Conservation (phyloP, 2,888 invertebrate species). For the Acanthosepion lycidas region DNA sequence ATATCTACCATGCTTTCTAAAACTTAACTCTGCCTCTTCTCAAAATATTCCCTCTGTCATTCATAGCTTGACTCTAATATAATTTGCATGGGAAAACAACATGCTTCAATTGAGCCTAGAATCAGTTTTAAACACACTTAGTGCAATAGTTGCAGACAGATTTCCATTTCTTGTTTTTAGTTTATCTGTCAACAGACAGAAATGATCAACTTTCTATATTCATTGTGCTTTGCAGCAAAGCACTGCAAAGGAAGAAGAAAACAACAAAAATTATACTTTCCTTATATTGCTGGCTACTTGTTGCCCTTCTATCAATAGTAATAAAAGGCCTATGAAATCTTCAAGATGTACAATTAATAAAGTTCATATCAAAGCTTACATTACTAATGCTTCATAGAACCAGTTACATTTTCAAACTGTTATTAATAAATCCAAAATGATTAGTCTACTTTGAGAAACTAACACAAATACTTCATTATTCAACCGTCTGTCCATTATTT, state of each 20-base stretch:
- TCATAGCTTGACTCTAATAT: constrained; percentile 13
- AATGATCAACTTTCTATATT: neutral
- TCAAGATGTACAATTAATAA: neutral
- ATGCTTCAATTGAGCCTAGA: constrained; percentile 1
- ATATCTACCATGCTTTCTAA: neutral
- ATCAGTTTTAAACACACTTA: neutral
- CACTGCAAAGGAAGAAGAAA: neutral
- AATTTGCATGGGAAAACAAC: constrained; percentile 3
- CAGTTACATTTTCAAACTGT: neutral
- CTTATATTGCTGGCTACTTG: neutral
- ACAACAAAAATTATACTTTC: neutral
- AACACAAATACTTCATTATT: neutral
- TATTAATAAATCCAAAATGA: neutral
- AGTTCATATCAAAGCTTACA: neutral
- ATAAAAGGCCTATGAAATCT: neutral
- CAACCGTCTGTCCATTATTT: neutral
- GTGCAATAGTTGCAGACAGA: neutral
- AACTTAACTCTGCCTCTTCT: neutral
- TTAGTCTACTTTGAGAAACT: neutral
- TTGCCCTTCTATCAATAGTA: neutral
- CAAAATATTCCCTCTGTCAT: neutral
- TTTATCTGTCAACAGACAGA: neutral
- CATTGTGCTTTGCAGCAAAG: neutral
- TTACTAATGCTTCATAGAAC: no score
- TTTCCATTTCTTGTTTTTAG: neutral